phyloP scores from a whole-genome alignment of 2,888 invertebrate genomes.

The Epirrhoe tristata region DNA sequence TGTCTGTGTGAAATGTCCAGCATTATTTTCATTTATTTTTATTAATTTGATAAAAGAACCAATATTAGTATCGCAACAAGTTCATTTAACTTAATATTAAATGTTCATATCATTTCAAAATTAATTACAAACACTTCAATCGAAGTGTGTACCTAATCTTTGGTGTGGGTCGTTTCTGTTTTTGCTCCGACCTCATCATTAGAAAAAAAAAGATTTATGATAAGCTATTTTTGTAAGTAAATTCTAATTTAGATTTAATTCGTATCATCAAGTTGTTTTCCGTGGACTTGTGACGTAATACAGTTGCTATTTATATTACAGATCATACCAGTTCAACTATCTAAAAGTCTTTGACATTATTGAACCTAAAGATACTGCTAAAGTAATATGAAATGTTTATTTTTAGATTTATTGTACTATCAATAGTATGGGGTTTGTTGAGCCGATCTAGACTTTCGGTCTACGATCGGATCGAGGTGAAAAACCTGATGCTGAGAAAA shows the following conservation, averaged over 20 bases:
- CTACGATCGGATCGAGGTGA: background rate
- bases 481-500: background rate
- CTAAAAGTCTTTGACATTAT: conserved; percentile 49
- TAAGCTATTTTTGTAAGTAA: conserved; percentile 26
- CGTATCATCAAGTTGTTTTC: conserved; percentile 33
- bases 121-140: too few relatives aligned
- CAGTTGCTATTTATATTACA: conserved; percentile 41
- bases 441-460: background rate
- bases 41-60: background rate
- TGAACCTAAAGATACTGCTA: conserved; percentile 39
- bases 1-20: too few relatives aligned
- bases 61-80: background rate
- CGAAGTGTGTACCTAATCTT: background rate
- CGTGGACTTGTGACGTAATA: conserved; percentile 54
- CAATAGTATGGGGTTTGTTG: background rate
- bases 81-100: background rate
- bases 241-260: conserved; percentile 24
- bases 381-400: conserved; percentile 32
- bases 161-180: background rate
- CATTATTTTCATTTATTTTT: too few relatives aligned
- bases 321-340: conserved; percentile 50
- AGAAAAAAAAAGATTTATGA: conserved; percentile 3
- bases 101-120: background rate
- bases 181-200: conserved; percentile 10
- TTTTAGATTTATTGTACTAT: conserved; percentile 8